Conservation (phyloP, 2,888 invertebrate genomes). For the Diachrysia chrysitis region DNA sequence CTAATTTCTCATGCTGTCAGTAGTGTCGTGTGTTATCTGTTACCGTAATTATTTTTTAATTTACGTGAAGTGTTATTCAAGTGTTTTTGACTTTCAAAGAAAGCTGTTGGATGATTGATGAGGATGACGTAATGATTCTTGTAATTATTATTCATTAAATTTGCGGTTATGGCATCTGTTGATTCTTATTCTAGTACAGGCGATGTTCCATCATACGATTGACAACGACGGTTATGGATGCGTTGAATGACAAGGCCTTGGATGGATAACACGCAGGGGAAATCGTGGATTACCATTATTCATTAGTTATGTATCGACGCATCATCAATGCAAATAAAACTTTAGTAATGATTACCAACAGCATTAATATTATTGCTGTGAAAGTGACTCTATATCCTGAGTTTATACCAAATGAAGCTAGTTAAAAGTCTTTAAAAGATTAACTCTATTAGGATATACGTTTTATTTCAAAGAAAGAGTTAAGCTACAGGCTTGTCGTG, state of each 20-base stretch:
- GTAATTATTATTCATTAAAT: constrained; percentile 55
- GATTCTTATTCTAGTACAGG: constrained; percentile 65
- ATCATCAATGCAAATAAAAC: neutral
- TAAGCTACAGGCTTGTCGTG: neutral
- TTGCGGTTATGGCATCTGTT: constrained; percentile 54
- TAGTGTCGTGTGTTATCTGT: neutral
- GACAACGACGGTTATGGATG: constrained; percentile 64
- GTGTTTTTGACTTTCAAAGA: neutral
- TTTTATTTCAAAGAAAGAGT: neutral
- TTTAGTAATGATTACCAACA: neutral
- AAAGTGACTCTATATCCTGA: neutral
- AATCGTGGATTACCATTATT: constrained; percentile 25
- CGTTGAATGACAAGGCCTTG: constrained; percentile 60
- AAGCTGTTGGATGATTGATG: constrained; percentile 16
- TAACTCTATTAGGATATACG: too few relatives aligned
- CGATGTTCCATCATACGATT: constrained; percentile 66
- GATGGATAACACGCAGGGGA: constrained; percentile 41
- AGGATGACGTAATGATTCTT: constrained; percentile 18
- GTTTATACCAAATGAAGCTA: neutral
- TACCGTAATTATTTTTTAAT: constrained; percentile 4
- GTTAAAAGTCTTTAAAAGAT: too few relatives aligned
- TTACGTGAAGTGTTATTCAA: constrained; percentile 1
- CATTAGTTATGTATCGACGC: constrained; percentile 10
- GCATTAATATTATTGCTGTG: neutral
- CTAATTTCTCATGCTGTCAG: constrained; percentile 26